Base-by-base conservation (phyloP, 2,888 invertebrate genomes). In the Copidosoma aretas region DNA sequence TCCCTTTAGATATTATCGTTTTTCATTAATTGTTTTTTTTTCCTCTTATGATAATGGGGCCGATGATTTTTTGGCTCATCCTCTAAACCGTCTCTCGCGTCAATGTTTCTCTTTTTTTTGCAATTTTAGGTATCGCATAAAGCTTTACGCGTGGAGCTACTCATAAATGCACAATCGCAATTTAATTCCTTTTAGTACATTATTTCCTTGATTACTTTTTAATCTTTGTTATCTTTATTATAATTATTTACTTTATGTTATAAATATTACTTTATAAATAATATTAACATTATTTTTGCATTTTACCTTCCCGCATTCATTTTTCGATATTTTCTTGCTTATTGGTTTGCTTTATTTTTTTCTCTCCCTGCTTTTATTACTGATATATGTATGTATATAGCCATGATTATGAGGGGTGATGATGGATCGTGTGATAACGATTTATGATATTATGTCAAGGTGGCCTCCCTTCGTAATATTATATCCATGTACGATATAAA, bases 401-500 rank as follows among this genome's bases (percentile, higher is more conserved):
- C 51, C 54, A 53, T 65, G 66, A 70, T 67, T 66, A 70, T 67
- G 66, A 60, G 52, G 56, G 60, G 60, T 46, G 61, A 65, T 67
- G 53, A 66, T 63, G 51, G 21, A 64, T 61, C 10, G 57, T 59
- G 53, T 62, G 14, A 62, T 52, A 39, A 41, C 41, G 60, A 59
- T 53, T 62, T 39, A 22, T 39, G 56, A 49, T 68, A 19, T 64
- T 56, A n/a, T 10, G 17, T 63, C 41, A 39, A 53, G 39, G 22
- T 43, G n/a, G 19, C 52, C 39, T 39, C 21, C 53, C 39, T 49
- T 17, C 8, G 8, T 41, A 17, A 21, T 32, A 19, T 12, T 66
- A 24, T 39, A 10, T 14, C 17, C 12, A 46, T 46, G 12, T 46
- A 46, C 12, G 41, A 46, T 46, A 32, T 32, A 32, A 32, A 32